Conservation (phyloP, 2,888 invertebrate genomes). For the Drosophila lacicola region DNA sequence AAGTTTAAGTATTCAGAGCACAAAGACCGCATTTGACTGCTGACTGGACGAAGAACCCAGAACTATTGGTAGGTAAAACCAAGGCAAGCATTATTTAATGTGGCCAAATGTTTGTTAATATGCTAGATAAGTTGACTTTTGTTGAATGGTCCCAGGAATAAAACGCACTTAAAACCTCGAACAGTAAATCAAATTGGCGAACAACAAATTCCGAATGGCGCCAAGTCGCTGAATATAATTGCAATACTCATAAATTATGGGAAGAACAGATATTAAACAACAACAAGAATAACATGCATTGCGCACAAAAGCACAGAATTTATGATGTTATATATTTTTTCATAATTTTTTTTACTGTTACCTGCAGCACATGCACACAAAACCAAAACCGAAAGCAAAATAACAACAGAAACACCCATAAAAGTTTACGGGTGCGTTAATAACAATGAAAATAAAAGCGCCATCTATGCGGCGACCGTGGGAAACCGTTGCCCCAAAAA, state of each 20-base stretch:
- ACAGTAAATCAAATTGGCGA: constrained; percentile 55
- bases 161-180: constrained; percentile 18
- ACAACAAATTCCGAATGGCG: constrained; percentile 59
- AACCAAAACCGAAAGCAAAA: constrained; percentile 25
- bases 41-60: neutral
- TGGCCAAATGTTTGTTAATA: constrained; percentile 44
- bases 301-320: constrained; percentile 55
- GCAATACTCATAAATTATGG: constrained; percentile 56
- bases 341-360: constrained; percentile 35
- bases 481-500: constrained; percentile 47
- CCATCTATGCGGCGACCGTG: constrained; percentile 37
- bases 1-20: constrained; percentile 46
- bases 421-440: constrained; percentile 52
- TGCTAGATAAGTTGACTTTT: constrained; percentile 17
- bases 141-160: constrained; percentile 7
- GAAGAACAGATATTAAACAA: constrained; percentile 23
- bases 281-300: constrained; percentile 30
- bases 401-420: constrained; percentile 36
- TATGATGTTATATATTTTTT: constrained; percentile 38
- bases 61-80: neutral
- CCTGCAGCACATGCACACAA: constrained; percentile 28
- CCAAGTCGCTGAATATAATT: constrained; percentile 62
- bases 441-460: constrained; percentile 51
- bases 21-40: constrained; percentile 29
- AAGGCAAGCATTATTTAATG: constrained; percentile 35